Base-by-base conservation (phyloP, 2,113 vertebrate genomes). In the Limnothrissa miodon region DNA sequence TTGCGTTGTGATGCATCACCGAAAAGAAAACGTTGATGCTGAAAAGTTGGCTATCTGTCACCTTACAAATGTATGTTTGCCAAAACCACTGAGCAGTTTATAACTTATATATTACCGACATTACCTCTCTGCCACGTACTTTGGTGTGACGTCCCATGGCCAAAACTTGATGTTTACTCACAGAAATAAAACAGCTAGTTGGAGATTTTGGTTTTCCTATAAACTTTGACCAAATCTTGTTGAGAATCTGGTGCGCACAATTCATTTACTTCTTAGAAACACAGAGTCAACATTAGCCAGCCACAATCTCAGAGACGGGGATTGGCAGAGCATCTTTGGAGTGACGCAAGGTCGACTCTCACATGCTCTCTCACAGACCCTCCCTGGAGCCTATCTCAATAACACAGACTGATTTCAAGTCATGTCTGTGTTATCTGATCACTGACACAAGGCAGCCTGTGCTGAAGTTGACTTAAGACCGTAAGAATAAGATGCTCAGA, bases 401-500 rank as follows among this genome's bases (percentile, higher is more conserved):
- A 13, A 74, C 29, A 74, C 66, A 74, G 33, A 39, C 29, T 33
- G 66, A 74, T 11, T 36, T 74, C 10, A 19, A 66, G 66, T 74
- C 66, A 74, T 36, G 66, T 74, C 66, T 74, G 29, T 74, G 66
- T 36, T 33, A 36, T 74, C 19, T 74, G 33, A 74, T 74, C 66
- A 21, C 66, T 36, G 13, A 74, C 66, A 66, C 25, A 74, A 33
- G 29, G 29, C 29, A 74, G 66, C 66, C 29, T 15, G 25, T 1
- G 66, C 29, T 13, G 33, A 39, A 33, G 33, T 29, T 15, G 66
- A 23, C 53, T 62, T 10, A 10, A 36, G 10, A 74, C 66, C 3
- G 11, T 33, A 39, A 33, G 66, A 33, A 36, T 36, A 39, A 36
- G 29, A 36, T 39, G 66, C 29, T 29, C 29, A 17, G 1, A 74